Percentiles rank a stretch among this genome's conserved stretches.
These are phyloP conservation scores for Microlaimidae sp. DNA, from an alignment of 2,888 invertebrate genomes.

Conservation along the genomic window DNA sequence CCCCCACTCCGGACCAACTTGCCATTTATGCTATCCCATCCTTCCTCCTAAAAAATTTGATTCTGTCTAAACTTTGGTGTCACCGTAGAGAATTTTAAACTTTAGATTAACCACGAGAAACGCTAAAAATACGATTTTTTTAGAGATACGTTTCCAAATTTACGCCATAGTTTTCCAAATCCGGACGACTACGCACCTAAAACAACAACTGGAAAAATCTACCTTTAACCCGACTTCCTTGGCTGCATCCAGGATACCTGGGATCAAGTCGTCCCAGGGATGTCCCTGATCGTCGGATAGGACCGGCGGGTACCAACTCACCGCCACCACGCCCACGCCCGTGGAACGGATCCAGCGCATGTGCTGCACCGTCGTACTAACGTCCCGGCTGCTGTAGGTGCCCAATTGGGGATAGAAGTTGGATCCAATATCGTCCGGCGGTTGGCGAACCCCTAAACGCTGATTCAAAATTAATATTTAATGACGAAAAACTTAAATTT, in stretches of 20 bases:
- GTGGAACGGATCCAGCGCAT: constrained; percentile 47
- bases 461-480: too few relatives aligned
- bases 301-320: constrained; percentile 46
- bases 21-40: too few relatives aligned
- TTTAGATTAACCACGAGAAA: too few relatives aligned
- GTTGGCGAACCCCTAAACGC: constrained; percentile 39
- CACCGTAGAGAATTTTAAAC: too few relatives aligned
- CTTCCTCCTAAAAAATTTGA: too few relatives aligned
- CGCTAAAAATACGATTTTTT: neutral
- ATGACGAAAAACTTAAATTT: too few relatives aligned
- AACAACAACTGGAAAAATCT: constrained; percentile 1
- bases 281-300: constrained; percentile 31
- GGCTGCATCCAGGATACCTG: constrained; percentile 33
- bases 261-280: constrained; percentile 30
- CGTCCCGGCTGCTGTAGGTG: constrained; percentile 39
- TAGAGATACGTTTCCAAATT: neutral
- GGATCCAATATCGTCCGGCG: constrained; percentile 45
- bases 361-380: constrained; percentile 41
- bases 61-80: too few relatives aligned
- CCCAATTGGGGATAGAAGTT: constrained; percentile 45
- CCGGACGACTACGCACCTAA: too few relatives aligned
- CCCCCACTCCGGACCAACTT: too few relatives aligned
- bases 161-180: neutral
- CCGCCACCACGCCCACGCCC: constrained; percentile 46
- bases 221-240: constrained; percentile 34